These are phyloP conservation scores for Callocephalon fimbriatum DNA, from an alignment of 2,113 vertebrate genomes.

Conservation along the genomic window DNA sequence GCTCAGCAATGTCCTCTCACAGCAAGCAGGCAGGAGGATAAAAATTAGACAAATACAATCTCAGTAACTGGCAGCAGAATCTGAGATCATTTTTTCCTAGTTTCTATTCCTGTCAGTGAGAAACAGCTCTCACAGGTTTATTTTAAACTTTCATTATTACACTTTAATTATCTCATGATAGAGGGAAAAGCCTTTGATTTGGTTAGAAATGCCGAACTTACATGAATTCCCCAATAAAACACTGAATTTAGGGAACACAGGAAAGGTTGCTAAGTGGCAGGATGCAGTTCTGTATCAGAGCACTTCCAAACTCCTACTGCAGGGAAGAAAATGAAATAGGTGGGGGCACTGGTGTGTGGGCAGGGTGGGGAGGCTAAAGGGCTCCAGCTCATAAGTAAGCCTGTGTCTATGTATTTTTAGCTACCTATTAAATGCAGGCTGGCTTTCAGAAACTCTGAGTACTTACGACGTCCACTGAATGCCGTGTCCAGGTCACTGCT, in stretches of 20 bases:
- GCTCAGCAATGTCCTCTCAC: neutral
- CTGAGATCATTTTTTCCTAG: neutral
- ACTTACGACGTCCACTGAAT: neutral
- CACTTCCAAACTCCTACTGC: neutral
- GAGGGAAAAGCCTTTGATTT: slow-evolving; percentile 3
- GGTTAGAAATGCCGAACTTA: neutral
- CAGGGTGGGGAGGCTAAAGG: neutral
- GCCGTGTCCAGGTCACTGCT: neutral
- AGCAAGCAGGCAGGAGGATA: neutral
- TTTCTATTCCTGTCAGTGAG: neutral
- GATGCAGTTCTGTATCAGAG: neutral
- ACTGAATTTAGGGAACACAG: neutral
- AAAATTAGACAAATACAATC: neutral
- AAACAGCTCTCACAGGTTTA: neutral
- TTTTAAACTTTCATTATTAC: slow-evolving; percentile 31
- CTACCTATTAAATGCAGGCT: neutral
- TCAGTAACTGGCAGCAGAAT: neutral
- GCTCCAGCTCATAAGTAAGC: neutral
- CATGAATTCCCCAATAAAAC: neutral
- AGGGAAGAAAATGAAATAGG: neutral
- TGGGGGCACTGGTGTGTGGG: fast-evolving
- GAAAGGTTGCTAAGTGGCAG: slow-evolving; percentile 29
- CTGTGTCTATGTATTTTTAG: neutral
- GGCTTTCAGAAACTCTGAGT: neutral
- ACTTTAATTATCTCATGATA: neutral